A percentile compares a stretch with the other conserved stretches of the same genome.
These are phyloP conservation scores for Syrrhaptes paradoxus DNA, from an alignment of 2,113 vertebrate genomes.

Conservation along the genomic window DNA sequence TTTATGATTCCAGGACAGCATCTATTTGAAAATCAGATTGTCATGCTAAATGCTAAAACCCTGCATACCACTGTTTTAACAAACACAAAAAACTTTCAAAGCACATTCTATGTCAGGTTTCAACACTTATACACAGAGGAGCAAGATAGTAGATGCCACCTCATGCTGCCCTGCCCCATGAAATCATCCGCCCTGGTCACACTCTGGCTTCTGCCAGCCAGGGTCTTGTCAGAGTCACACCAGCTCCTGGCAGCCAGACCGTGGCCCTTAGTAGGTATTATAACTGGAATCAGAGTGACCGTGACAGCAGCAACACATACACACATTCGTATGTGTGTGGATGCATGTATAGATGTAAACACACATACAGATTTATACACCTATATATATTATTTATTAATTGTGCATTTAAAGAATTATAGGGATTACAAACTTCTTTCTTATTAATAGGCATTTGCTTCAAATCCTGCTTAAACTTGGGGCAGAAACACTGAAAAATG, in stretches of 20 bases:
- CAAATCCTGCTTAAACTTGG: background rate
- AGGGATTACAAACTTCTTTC: background rate
- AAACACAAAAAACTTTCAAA: background rate
- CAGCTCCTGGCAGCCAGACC: background rate
- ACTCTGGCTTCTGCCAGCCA: background rate
- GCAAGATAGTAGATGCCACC: background rate
- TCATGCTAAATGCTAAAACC: background rate
- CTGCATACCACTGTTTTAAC: background rate
- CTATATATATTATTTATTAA: background rate
- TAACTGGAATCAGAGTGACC: background rate
- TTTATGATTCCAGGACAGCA: background rate
- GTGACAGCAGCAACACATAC: background rate
- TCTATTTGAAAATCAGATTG: background rate
- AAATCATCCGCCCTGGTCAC: background rate
- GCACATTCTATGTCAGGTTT: background rate
- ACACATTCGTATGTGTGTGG: accelerated
- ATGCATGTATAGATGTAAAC: background rate
- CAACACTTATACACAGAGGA: background rate
- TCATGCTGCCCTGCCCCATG: background rate
- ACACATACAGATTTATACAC: background rate
- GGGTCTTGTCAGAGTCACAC: background rate
- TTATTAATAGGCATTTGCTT: background rate
- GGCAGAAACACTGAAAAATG: background rate
- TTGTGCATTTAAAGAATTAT: background rate
- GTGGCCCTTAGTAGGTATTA: background rate